Evolutionary conservation across 2,113 vertebrate species (phyloP).

Genomic region (Cynocephalus volans): DNA sequence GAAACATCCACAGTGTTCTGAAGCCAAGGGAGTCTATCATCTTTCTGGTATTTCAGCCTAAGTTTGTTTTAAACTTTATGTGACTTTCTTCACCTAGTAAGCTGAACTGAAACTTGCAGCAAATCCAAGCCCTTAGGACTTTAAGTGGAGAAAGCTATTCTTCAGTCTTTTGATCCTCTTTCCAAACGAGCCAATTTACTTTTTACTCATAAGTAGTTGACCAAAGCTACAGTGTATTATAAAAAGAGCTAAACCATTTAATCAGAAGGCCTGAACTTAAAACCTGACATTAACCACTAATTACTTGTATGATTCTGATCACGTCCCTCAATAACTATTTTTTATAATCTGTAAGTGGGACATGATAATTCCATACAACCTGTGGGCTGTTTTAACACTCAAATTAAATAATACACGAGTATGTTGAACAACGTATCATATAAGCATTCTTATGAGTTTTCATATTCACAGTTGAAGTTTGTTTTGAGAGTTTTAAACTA

Average conservation of each 20-base stretch:
- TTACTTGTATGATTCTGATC: background rate
- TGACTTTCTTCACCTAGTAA: background rate
- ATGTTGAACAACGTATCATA: background rate
- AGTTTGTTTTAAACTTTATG: background rate
- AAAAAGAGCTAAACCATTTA: background rate
- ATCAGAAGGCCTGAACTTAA: background rate
- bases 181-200: background rate
- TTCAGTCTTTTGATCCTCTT: background rate
- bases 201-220: constrained; percentile 24
- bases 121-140: background rate
- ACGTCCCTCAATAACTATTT: background rate
- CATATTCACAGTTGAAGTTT: background rate
- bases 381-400: background rate
- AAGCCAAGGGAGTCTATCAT: background rate
- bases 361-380: background rate
- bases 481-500: background rate
- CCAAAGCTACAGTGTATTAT: background rate
- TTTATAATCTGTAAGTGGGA: background rate
- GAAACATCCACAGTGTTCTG: background rate
- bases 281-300: background rate
- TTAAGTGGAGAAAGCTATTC: background rate
- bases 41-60: background rate
- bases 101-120: background rate
- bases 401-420: background rate
- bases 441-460: background rate